Percentiles rank a stretch among this genome's conserved stretches.
These are phyloP conservation scores for Andinoacara biseriatus DNA, from an alignment of 2,113 vertebrate genomes.

Conservation along the genomic window DNA sequence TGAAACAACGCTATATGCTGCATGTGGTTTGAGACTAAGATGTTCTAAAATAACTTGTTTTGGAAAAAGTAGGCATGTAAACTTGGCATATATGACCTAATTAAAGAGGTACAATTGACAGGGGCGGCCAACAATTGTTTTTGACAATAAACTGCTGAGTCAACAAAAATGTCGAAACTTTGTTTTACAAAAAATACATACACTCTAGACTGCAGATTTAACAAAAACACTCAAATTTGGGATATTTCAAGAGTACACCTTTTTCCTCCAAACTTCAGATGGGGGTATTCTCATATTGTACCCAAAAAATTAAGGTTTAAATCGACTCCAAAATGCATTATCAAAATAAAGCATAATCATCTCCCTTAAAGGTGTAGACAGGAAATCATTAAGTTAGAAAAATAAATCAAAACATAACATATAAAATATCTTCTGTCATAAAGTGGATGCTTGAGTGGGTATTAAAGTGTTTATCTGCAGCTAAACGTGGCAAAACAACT, in stretches of 20 bases:
- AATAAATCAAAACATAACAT: not conserved
- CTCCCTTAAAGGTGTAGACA: not conserved
- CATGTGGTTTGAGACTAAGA: slow-evolving; percentile 20
- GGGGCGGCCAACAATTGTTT: not conserved
- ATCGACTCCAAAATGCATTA: not conserved
- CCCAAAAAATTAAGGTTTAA: not conserved
- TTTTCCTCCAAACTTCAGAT: not conserved
- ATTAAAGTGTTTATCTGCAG: not conserved
- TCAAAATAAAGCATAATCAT: not conserved
- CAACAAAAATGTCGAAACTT: too few species aligned
- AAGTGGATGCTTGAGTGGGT: not conserved
- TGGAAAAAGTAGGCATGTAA: not conserved
- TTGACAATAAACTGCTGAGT: not conserved
- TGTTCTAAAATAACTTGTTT: slow-evolving; percentile 27
- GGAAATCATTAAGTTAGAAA: not conserved
- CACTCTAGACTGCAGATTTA: too few species aligned
- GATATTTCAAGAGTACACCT: not conserved
- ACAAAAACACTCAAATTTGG: not conserved
- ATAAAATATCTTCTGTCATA: not conserved
- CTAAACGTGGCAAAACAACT: not conserved
- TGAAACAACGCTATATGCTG: not conserved
- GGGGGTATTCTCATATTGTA: not conserved
- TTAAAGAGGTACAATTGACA: not conserved
- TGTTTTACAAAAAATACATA: too few species aligned
- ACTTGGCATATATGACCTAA: not conserved